Percentiles rank a stretch among this genome's conserved stretches.
phyloP scores from a whole-genome alignment of 2,888 invertebrate species.

The Lamellibrachia columna region DNA sequence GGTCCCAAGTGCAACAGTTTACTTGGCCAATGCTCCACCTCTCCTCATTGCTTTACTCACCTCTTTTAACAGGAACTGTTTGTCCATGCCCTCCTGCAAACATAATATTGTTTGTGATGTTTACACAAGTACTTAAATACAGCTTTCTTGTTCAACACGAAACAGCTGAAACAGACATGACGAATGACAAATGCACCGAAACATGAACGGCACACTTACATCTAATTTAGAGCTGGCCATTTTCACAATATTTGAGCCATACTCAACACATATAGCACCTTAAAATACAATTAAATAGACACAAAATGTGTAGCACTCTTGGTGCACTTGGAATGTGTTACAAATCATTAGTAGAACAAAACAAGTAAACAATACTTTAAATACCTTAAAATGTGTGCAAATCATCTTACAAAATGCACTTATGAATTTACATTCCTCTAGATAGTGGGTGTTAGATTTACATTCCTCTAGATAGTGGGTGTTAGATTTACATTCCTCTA shows the following conservation, averaged over 20 bases:
- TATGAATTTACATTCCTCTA: not conserved
- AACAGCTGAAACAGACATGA: no score
- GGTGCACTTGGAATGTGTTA: not conserved
- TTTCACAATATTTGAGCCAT: no score
- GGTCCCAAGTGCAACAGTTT: not conserved
- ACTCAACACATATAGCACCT: not conserved
- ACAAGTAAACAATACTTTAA: not conserved
- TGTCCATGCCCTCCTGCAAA: slow-evolving; percentile 90
- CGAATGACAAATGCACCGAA: no score
- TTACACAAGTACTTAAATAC: not conserved
- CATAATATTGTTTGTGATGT: slow-evolving; percentile 31
- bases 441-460: not conserved
- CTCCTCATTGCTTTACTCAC: slow-evolving; percentile 48
- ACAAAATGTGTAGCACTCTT: not conserved
- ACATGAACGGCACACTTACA: no score
- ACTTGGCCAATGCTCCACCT: not conserved
- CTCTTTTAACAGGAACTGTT: slow-evolving; percentile 79
- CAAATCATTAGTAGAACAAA: not conserved
- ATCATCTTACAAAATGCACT: not conserved
- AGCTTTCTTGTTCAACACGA: not conserved
- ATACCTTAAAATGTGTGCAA: not conserved
- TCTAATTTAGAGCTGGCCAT: no score
- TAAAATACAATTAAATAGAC: not conserved
- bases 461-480: not conserved
- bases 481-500: not conserved